Evolutionary conservation across 2,113 vertebrate species (phyloP).

Genomic region (Propithecus coquereli): DNA sequence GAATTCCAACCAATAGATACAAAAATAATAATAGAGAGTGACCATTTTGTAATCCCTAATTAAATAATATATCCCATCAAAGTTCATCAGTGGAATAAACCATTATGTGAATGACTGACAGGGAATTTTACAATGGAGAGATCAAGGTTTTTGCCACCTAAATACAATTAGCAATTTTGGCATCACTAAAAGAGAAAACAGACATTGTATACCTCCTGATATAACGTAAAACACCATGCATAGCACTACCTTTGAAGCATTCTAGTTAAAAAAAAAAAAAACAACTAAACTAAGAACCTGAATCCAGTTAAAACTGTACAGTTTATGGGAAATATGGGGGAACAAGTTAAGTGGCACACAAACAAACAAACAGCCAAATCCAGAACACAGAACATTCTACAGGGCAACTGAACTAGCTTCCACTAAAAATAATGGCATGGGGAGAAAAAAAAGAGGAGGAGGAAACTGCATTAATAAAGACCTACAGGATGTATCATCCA

Average conservation of each 20-base stretch:
- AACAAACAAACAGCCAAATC: background rate
- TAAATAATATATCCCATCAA: background rate
- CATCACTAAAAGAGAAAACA: background rate
- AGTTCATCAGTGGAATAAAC: background rate
- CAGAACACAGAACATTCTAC: background rate
- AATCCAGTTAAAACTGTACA: background rate
- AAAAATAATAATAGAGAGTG: background rate
- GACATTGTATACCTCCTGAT: background rate
- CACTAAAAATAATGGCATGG: background rate
- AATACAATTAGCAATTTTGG: background rate
- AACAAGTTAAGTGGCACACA: background rate
- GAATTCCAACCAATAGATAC: background rate
- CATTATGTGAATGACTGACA: background rate
- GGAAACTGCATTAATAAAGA: background rate
- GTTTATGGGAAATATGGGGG: background rate
- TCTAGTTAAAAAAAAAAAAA: background rate
- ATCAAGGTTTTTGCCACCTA: background rate
- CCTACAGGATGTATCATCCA: background rate
- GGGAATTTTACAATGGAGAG: background rate
- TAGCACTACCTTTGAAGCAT: background rate
- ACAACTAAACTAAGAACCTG: background rate
- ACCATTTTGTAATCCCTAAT: background rate
- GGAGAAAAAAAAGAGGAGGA: accelerated
- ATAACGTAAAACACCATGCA: background rate
- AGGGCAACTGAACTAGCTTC: background rate